Conservation (phyloP, 2,888 invertebrate genomes). For the Sphaerophoria taeniata region DNA sequence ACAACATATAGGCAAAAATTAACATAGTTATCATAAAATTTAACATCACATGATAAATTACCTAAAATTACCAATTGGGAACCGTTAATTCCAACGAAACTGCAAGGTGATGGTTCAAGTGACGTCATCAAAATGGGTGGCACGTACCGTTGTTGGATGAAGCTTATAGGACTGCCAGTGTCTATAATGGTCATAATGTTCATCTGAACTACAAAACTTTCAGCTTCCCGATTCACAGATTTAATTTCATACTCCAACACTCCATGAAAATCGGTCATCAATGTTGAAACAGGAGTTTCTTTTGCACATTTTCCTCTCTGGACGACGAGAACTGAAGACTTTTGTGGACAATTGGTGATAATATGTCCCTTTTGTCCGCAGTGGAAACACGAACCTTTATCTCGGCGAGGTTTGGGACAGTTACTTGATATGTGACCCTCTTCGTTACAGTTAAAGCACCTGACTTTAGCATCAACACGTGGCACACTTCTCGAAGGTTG, state of each 20-base stretch:
- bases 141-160: constrained; percentile 31
- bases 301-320: neutral
- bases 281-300: constrained; percentile 1
- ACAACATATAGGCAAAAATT: constrained; percentile 47
- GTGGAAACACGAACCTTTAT: constrained; percentile 37
- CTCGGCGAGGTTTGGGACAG: constrained; percentile 35
- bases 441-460: neutral
- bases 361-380: constrained; percentile 43
- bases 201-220: constrained; percentile 1
- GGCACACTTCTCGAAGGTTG: neutral
- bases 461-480: neutral
- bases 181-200: constrained; percentile 32
- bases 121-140: constrained; percentile 37
- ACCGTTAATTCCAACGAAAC: constrained; percentile 44
- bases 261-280: constrained; percentile 34
- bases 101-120: neutral
- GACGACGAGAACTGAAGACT: constrained; percentile 7
- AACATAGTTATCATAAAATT: constrained; percentile 31
- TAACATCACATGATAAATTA: constrained; percentile 36
- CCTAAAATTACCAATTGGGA: constrained; percentile 37
- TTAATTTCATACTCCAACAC: neutral
- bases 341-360: constrained; percentile 28
- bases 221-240: constrained; percentile 1
- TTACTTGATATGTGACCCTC: constrained; percentile 20
- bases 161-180: constrained; percentile 38